Evolutionary conservation across 2,113 vertebrate genomes (phyloP).

Genomic region (Canis aureus): DNA sequence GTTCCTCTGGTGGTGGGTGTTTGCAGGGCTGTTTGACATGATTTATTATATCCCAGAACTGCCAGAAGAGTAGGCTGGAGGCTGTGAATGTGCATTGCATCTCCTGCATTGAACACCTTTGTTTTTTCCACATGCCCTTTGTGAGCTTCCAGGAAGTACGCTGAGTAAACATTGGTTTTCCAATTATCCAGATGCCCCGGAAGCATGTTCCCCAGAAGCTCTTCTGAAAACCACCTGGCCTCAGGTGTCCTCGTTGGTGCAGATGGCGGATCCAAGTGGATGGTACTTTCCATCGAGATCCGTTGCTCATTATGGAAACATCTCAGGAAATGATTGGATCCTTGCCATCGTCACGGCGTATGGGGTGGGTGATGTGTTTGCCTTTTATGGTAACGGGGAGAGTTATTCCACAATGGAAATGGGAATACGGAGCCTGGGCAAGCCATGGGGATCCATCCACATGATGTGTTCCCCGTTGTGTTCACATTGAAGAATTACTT

Average conservation of each 20-base stretch:
- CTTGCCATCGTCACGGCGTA: background rate
- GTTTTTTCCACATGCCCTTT: too few species aligned
- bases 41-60: accelerated
- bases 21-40: accelerated
- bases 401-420: background rate
- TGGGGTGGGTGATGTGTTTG: accelerated
- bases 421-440: background rate
- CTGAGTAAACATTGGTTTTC: background rate
- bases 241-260: accelerated
- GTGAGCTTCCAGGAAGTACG: background rate
- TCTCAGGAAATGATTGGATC: accelerated
- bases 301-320: background rate
- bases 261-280: accelerated
- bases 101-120: accelerated
- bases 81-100: accelerated
- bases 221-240: accelerated
- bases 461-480: too few species aligned
- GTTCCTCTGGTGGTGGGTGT: background rate
- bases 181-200: background rate
- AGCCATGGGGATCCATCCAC: background rate
- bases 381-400: background rate
- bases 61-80: background rate
- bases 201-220: accelerated
- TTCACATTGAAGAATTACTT: background rate
- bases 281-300: too few species aligned